phyloP scores from a whole-genome alignment of 2,113 vertebrate species.

The Lepidiolamprologus cunningtoni region DNA sequence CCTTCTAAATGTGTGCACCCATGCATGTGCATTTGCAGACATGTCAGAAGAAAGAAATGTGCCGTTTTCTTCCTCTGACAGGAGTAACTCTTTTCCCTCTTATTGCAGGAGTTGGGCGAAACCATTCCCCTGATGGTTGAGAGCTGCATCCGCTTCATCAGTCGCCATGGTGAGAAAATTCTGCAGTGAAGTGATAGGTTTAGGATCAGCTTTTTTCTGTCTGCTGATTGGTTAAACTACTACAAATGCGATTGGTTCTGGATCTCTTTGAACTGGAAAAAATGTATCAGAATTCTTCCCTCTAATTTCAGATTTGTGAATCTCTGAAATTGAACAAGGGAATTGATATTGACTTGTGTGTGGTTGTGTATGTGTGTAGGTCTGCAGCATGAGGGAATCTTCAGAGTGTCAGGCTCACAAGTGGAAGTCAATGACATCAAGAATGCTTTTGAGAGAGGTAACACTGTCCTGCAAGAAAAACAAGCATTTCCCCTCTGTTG shows the following conservation, averaged over 20 bases:
- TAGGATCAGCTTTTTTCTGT: background rate
- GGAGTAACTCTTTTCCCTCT: background rate
- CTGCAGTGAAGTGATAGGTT: conserved; percentile 16
- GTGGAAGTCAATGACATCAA: conserved; percentile 99
- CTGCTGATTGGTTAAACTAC: conserved; percentile 1
- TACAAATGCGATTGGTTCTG: background rate
- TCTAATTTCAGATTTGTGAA: background rate
- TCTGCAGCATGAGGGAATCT: conserved; percentile 94
- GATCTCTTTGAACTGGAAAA: background rate
- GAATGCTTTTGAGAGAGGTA: conserved; percentile 98
- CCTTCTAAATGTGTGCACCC: conserved; percentile 8
- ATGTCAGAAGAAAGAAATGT: conserved; percentile 7
- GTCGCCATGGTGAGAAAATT: conserved; percentile 84
- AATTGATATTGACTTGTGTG: background rate
- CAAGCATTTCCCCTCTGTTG: background rate
- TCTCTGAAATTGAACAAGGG: background rate
- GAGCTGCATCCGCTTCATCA: conserved; percentile 97
- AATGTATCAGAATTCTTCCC: background rate
- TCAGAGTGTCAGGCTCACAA: conserved; percentile 94
- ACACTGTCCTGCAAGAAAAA: background rate
- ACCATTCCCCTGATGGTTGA: conserved; percentile 93
- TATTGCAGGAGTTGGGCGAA: conserved; percentile 81
- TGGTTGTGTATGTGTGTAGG: conserved; percentile 61
- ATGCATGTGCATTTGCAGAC: conserved; percentile 6
- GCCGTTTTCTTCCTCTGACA: background rate